A percentile compares a stretch with the other conserved stretches of the same genome.
These are phyloP conservation scores for Philopedon plagiatum DNA, from an alignment of 2,888 invertebrate species.

Conservation along the genomic window DNA sequence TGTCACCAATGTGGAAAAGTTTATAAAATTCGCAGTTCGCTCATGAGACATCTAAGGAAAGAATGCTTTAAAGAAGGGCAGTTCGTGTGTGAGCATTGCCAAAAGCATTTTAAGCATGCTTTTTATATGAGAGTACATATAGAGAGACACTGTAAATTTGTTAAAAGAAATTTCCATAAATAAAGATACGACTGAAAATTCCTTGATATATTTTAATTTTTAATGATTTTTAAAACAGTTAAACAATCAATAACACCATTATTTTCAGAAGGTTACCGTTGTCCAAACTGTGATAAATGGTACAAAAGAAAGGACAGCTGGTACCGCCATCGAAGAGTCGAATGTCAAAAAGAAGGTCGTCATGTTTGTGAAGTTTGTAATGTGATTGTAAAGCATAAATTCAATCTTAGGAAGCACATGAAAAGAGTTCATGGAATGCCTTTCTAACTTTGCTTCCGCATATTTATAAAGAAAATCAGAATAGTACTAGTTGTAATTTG, in stretches of 20 bases:
- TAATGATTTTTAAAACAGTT: neutral
- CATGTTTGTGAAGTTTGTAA: slow-evolving; percentile 7
- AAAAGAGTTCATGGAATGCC: neutral
- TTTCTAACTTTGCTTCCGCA: neutral
- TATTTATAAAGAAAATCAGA: too few relatives aligned
- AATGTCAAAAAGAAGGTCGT: slow-evolving; percentile 18
- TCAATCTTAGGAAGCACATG: slow-evolving; percentile 4
- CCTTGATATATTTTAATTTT: too few relatives aligned
- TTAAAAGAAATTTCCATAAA: neutral
- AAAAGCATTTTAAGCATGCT: slow-evolving; percentile 59
- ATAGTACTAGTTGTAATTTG: too few relatives aligned
- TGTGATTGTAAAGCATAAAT: neutral
- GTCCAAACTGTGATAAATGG: slow-evolving; percentile 12
- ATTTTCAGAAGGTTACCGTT: slow-evolving; percentile 15
- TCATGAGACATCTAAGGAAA: slow-evolving; percentile 50
- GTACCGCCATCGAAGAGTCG: slow-evolving; percentile 1
- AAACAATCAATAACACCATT: neutral
- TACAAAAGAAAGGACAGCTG: slow-evolving; percentile 12
- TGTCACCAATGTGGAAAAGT: slow-evolving; percentile 50
- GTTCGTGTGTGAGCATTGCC: slow-evolving; percentile 51
- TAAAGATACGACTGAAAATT: too few relatives aligned
- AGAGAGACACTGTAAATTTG: slow-evolving; percentile 40
- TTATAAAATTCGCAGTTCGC: slow-evolving; percentile 49
- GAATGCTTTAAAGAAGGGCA: slow-evolving; percentile 53
- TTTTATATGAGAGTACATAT: slow-evolving; percentile 58